Percentiles rank a stretch among this genome's conserved stretches.
Evolutionary conservation across 1,140 invertebrate species (phyloP).

Genomic region (Zophobas morio): DNA sequence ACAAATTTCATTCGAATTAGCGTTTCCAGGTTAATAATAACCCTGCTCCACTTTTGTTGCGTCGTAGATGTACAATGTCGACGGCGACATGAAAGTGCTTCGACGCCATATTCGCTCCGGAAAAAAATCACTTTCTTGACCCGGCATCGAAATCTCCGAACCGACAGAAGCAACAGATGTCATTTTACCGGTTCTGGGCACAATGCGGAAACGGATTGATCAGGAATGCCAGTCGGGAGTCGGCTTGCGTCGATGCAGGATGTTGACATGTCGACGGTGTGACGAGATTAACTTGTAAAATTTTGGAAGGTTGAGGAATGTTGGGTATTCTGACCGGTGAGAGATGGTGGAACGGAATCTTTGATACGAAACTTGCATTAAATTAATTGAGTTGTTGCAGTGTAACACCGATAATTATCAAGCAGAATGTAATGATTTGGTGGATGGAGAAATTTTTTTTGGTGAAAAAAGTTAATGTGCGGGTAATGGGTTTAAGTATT

Average conservation of each 20-base stretch:
- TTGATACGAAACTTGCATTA: too few species aligned
- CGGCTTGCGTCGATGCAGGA: not conserved
- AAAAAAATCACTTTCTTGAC: constrained; percentile 22
- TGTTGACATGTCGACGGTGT: not conserved
- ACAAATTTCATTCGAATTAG: constrained; percentile 39
- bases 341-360: too few species aligned
- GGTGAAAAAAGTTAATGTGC: too few species aligned
- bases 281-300: not conserved
- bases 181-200: constrained; percentile 16
- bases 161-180: not conserved
- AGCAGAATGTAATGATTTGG: too few species aligned
- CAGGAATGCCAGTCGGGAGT: constrained; percentile 4
- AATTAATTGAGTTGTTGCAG: too few species aligned
- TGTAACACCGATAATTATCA: too few species aligned
- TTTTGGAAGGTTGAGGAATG: not conserved
- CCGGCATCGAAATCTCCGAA: constrained; percentile 15
- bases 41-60: constrained; percentile 17
- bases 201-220: constrained; percentile 17
- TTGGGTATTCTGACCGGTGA: too few species aligned
- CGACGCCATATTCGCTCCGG: not conserved
- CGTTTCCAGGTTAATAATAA: constrained; percentile 40
- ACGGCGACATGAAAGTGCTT: constrained; percentile 18
- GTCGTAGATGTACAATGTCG: not conserved
- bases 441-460: too few species aligned
- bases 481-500: too few species aligned